These are phyloP conservation scores for Anas platyrhynchos DNA, from an alignment of 2,113 vertebrate species.

Conservation along the genomic window DNA sequence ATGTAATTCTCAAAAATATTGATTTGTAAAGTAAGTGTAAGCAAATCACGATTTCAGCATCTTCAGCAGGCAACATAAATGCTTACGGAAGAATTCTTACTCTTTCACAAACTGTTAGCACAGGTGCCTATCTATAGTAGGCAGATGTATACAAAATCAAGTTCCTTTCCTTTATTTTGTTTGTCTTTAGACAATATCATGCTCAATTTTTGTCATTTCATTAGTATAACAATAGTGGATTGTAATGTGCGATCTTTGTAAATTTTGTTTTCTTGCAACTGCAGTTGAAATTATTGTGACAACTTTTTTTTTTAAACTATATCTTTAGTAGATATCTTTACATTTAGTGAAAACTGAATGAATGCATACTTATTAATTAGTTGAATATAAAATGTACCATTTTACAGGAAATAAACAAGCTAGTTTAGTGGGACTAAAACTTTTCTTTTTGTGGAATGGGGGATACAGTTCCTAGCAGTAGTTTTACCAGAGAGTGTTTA, in stretches of 20 bases:
- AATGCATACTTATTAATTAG: not conserved
- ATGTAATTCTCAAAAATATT: not conserved
- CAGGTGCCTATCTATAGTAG: not conserved
- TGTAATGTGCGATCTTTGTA: not conserved
- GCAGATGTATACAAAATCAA: not conserved
- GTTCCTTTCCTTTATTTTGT: not conserved
- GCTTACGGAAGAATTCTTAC: not conserved
- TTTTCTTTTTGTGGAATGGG: not conserved
- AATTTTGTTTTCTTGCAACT: not conserved
- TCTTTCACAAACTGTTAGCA: not conserved
- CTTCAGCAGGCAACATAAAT: not conserved
- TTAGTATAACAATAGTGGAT: not conserved
- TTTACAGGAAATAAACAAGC: not conserved
- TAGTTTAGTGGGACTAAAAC: not conserved
- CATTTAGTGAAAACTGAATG: not conserved
- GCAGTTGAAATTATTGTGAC: not conserved
- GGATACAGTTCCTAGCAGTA: not conserved
- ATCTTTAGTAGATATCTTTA: not conserved
- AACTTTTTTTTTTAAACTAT: no score
- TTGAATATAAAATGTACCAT: not conserved
- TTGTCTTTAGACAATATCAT: not conserved
- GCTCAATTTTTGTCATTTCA: not conserved
- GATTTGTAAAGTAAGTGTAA: not conserved
- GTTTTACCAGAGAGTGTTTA: not conserved
- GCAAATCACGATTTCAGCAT: not conserved